Conservation (phyloP, 2,888 invertebrate species). For the Nemoura dubitans region DNA sequence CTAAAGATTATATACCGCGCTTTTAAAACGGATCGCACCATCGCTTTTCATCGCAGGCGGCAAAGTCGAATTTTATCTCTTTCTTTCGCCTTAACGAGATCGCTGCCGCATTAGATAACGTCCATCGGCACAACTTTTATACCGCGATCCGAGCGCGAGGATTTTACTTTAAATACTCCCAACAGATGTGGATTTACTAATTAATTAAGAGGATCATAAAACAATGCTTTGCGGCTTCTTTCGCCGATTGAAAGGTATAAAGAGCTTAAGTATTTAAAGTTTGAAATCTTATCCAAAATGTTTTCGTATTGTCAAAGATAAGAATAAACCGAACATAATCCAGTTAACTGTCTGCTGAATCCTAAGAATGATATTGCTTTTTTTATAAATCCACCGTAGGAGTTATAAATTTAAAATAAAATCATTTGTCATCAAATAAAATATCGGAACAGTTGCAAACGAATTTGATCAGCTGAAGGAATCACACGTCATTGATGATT, state of each 20-base stretch:
- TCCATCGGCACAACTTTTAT: neutral
- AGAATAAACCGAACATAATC: neutral
- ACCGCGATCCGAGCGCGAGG: neutral
- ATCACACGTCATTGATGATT: neutral
- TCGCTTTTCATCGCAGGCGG: neutral
- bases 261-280: neutral
- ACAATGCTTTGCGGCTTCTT: slow-evolving; percentile 26
- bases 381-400: neutral
- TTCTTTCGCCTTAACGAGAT: slow-evolving; percentile 10
- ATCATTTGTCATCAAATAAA: neutral
- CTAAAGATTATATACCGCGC: slow-evolving; percentile 35
- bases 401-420: neutral
- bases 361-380: neutral
- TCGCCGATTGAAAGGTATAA: slow-evolving; percentile 1
- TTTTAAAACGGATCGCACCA: slow-evolving; percentile 29
- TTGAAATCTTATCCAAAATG: neutral
- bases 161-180: slow-evolving; percentile 34
- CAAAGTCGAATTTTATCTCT: slow-evolving; percentile 4
- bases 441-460: neutral
- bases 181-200: slow-evolving; percentile 34
- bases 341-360: neutral
- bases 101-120: slow-evolving; percentile 13
- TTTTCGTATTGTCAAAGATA: neutral
- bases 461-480: neutral
- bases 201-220: slow-evolving; percentile 39